Evolutionary conservation across 2,888 invertebrate genomes (phyloP).

Genomic region (Cephalotes varians): DNA sequence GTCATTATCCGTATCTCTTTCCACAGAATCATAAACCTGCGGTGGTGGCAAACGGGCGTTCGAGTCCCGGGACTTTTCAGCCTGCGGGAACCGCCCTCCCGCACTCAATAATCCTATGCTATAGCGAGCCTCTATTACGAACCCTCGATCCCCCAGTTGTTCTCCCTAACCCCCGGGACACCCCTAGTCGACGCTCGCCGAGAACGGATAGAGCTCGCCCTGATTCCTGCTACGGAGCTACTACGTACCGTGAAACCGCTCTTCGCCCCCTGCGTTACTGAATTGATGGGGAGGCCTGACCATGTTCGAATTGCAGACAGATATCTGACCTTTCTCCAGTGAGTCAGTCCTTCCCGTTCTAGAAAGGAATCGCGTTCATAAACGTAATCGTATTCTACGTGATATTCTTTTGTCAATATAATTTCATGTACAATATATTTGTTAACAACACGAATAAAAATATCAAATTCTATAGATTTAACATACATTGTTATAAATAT

Average conservation of each 20-base stretch:
- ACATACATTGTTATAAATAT: neutral
- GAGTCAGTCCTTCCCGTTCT: slow-evolving; percentile 21
- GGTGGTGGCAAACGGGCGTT: slow-evolving; percentile 77
- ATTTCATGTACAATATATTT: neutral
- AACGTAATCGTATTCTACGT: slow-evolving; percentile 5
- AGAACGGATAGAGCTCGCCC: slow-evolving; percentile 62
- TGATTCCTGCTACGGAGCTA: slow-evolving; percentile 61
- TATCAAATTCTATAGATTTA: neutral
- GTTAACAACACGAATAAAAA: neutral
- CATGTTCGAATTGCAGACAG: slow-evolving; percentile 71
- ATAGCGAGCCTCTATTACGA: slow-evolving; percentile 72
- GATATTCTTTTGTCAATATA: neutral
- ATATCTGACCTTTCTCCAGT: slow-evolving; percentile 59
- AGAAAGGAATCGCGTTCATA: slow-evolving; percentile 7
- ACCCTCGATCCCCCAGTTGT: slow-evolving; percentile 47
- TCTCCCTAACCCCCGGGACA: slow-evolving; percentile 48
- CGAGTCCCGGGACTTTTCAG: slow-evolving; percentile 84
- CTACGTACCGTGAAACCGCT: slow-evolving; percentile 73
- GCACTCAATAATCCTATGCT: slow-evolving; percentile 82
- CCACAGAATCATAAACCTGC: slow-evolving; percentile 81
- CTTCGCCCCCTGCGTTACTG: slow-evolving; percentile 72
- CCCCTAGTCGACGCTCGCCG: slow-evolving; percentile 68
- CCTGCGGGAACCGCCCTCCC: slow-evolving; percentile 76
- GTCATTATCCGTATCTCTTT: slow-evolving; percentile 68
- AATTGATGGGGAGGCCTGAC: slow-evolving; percentile 81